Evolutionary conservation across 2,888 invertebrate genomes (phyloP), one percentile per base, ranked within the genome.

Genomic region (Congeria kusceri): DNA sequence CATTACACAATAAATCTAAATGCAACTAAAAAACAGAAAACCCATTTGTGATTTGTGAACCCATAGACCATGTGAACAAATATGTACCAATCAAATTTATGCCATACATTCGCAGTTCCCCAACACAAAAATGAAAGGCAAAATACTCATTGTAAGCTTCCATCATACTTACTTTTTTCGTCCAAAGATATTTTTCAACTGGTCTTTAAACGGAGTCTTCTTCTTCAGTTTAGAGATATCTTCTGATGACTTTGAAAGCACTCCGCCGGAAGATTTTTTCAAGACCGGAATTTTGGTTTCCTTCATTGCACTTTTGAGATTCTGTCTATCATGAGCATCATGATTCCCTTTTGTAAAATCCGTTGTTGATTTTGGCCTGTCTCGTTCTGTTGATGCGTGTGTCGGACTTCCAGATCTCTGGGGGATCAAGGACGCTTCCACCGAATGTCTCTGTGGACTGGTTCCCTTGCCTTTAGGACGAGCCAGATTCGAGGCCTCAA

Each of bases 181-280:
- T 68, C 92, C 88, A 79, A 93, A 92, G 47, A 93, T 91, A 76
- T 91, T 92, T 77, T 92, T 93, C 32, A 93, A 79, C 13, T 93
- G 92, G 25, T 91, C 90, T 70, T 92, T 90, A 71, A 93, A 85
- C 13, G 91, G 77, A 49, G 84, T 77, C 46, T 86, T 87, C 81
- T 86, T 87, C 74, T 87, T 87, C 39, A 85, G 73, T 57, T 84
- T 87, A 25, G 87, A 87, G 4, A 87, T 80, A 71, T 87, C 87
- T 65, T 87, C 87, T 28, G 80, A 81, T 46, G 87, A 87, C 57
- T 86, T 86, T 0, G 87, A 87, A 27, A 87, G 53, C 4, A 80
- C 3, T 28, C 66, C 59, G 44, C 75, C 81, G 23, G 63, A 25
- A 28, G 77, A 68, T 68, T 85, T 83, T 63, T 79, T 86, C 47